These are phyloP conservation scores for Cynopterus brachyotis DNA, from an alignment of 2,113 vertebrate genomes.

Conservation along the genomic window DNA sequence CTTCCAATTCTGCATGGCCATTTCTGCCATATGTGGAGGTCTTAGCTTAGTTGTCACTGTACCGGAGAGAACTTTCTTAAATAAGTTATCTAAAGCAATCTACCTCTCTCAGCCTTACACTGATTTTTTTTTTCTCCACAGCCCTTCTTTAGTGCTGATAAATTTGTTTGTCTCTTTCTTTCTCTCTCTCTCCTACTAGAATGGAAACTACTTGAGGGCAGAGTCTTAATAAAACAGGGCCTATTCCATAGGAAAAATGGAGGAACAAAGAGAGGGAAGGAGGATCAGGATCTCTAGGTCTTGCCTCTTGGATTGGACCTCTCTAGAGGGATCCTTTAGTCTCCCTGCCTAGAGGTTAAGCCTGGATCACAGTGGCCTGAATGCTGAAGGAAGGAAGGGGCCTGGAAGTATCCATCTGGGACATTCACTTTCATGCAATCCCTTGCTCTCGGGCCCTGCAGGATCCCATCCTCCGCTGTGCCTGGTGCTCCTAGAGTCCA, in stretches of 20 bases:
- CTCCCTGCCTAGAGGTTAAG: not conserved
- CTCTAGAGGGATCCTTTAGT: not conserved
- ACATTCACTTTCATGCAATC: not conserved
- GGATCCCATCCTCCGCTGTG: not conserved
- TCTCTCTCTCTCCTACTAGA: not conserved
- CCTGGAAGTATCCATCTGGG: not conserved
- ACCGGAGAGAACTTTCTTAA: not conserved
- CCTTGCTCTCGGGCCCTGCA: not conserved
- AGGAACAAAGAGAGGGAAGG: not conserved
- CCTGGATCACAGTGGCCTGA: not conserved
- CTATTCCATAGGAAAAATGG: not conserved
- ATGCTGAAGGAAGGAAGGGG: not conserved
- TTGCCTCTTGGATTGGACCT: not conserved
- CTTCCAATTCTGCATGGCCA: not conserved
- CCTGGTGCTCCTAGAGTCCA: not conserved
- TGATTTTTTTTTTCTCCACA: not conserved
- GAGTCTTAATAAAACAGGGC: not conserved
- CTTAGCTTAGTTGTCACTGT: not conserved
- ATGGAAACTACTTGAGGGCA: not conserved
- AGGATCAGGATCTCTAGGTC: not conserved
- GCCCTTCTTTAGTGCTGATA: not conserved
- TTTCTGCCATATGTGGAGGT: accelerated
- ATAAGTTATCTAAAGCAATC: not conserved
- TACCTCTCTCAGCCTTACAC: not conserved
- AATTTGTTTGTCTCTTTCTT: not conserved